Base-by-base conservation (phyloP, 2,113 vertebrate species). In the Rhinoderma darwinii region DNA sequence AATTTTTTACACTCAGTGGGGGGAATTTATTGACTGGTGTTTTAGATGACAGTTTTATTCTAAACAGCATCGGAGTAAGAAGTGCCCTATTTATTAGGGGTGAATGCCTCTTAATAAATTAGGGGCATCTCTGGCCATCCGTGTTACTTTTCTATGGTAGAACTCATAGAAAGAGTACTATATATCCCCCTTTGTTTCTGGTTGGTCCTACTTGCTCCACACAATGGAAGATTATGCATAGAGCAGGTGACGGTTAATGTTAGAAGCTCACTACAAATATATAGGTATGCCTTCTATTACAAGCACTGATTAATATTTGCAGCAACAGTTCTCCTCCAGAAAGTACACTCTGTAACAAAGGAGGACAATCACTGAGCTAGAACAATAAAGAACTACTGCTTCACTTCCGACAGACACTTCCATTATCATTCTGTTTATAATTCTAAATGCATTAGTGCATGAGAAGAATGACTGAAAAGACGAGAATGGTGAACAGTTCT, bases 361-460 rank as follows among this genome's bases (percentile, higher is more conserved):
- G 39, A 82, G 56, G 56, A 43, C 56, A 82, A 82, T 63, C 56
- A 66, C 79, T 82, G 54, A 82, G 79, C 37, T 63, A 63, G 56
- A 82, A 82, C 56, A 82, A 63, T 82, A 56, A 82, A 63, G 56
- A 82, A 61, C 56, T 82, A 61, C 56, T 61, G 79, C 79, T 82
- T 63, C 37, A 27, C 44, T 37, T 63, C 79, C 63, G 78, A 56
- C 35, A 41, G 79, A 82, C 79, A 82, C 39, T 82, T 82, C 56
- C 79, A 82, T 82, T 82, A 82, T 82, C 79, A 82, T 82, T 81
- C 39, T 81, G 47, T 39, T 81, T 81, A 61, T 61, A 81, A 81
- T 56, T 82, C 79, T 66, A 82, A 63, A 82, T 82, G 79, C 39
- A 82, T 82, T 82, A 63, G 56, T 63, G 56, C 59, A 43, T 82